Evolutionary conservation across 2,797 vertebrate species (phyloP).

Genomic region (Aulostomus chinensis): DNA sequence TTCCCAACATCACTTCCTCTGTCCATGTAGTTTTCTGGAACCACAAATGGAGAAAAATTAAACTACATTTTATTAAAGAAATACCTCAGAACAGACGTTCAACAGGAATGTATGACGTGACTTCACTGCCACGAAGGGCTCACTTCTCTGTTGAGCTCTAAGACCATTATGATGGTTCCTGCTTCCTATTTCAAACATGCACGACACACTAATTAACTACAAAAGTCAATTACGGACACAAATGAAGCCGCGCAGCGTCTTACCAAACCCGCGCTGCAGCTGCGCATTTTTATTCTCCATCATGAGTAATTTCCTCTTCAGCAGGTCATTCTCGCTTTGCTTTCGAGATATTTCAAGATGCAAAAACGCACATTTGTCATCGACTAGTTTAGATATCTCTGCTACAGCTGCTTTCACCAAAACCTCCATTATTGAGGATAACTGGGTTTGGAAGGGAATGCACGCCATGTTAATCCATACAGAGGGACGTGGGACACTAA

Average conservation of each 20-base stretch:
- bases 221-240: neutral
- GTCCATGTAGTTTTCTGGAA: slow-evolving; percentile 66
- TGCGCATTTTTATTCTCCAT: slow-evolving; percentile 63
- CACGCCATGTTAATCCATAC: slow-evolving; percentile 68
- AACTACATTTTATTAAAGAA: neutral
- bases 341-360: slow-evolving; percentile 76
- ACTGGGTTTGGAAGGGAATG: slow-evolving; percentile 72
- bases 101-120: neutral
- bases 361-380: slow-evolving; percentile 76
- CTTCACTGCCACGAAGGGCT: too few species aligned
- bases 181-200: too few species aligned
- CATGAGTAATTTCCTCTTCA: slow-evolving; percentile 66
- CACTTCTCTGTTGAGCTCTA: too few species aligned
- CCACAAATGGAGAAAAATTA: neutral
- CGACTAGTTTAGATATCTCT: slow-evolving; percentile 80
- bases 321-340: slow-evolving; percentile 72
- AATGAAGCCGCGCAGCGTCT: slow-evolving; percentile 24
- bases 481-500: neutral
- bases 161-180: too few species aligned
- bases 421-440: slow-evolving; percentile 81
- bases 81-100: too few species aligned
- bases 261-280: slow-evolving; percentile 67
- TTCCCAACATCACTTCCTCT: slow-evolving; percentile 41
- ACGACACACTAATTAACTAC: neutral
- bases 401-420: slow-evolving; percentile 76